Base-by-base conservation (phyloP, 2,888 invertebrate species). In the Entomobrya multifasciata region DNA sequence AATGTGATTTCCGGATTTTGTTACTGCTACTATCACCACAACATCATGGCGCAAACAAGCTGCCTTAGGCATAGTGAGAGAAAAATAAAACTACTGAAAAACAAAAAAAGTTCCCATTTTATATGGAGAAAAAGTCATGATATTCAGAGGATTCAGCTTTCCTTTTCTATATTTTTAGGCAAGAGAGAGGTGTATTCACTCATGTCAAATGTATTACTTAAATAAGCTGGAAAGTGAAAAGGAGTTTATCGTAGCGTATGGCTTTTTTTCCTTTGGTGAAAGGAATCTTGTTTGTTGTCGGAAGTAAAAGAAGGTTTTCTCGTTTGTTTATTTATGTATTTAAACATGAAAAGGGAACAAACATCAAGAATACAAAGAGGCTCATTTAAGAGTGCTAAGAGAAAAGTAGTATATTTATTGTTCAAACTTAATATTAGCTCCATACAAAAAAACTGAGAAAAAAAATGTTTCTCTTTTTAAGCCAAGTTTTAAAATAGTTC, bases 1-100 rank as follows among this genome's bases (percentile, higher is more conserved):
- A n/a, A 65, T 80, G 80, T 76, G 81, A 86, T 86, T 86, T 86
- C 81, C 86, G 81, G 86, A 76, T 82, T 81, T 79, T 67, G 85
- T 67, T 85, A 70, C 67, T 44, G 47, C 55, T 44, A 47, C 20
- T 17, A 44, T 15, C 60, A 36, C 5, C 36, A 36, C 8, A 4
- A 36, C 36, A 36, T 36, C 8, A 62, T 60, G 70, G 72, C 67
- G 20, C 27, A 72, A 72, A 72, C 72, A 72, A 49, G 52, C 36
- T 57, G 70, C 67, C 36, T 15, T 17, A 55, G 52, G 27, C 67
- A 13, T 36, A 67, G 52, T 27, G 47, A 36, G 27, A 62, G 25
- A 60, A 57, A 30, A 57, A 20, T 52, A 36, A 36, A 17, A 20
- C 30, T 55, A 76, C 36, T 36, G n/a, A 49, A 44, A 70, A 72